Percentiles rank a stretch among this genome's conserved stretches.
phyloP scores from a whole-genome alignment of 1,140 invertebrate genomes.

The Drepana arcuata region DNA sequence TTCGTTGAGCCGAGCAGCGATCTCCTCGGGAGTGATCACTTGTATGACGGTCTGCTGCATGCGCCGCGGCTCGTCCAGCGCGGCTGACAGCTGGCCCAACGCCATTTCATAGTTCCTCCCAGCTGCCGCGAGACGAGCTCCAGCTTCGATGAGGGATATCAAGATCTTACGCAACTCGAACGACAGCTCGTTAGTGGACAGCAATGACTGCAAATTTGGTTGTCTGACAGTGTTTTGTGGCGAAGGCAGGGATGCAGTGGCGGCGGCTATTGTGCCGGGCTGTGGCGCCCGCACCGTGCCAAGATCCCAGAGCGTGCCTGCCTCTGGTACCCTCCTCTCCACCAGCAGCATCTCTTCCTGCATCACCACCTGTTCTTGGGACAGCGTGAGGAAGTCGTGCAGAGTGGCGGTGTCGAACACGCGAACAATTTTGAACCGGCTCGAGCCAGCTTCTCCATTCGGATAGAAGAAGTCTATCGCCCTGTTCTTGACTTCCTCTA shows the following conservation, averaged over 20 bases:
- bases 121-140: constrained; percentile 45
- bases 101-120: constrained; percentile 48
- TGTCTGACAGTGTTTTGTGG: constrained; percentile 32
- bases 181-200: constrained; percentile 55
- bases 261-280: constrained; percentile 40
- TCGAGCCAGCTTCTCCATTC: constrained; percentile 35
- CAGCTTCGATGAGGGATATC: constrained; percentile 56
- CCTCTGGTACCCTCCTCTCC: constrained; percentile 42
- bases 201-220: constrained; percentile 48
- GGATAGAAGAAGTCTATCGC: constrained; percentile 56
- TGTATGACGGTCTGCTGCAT: constrained; percentile 30
- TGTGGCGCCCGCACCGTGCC: constrained; percentile 48
- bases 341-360: constrained; percentile 50
- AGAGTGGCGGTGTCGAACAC: constrained; percentile 43
- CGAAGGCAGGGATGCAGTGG: constrained; percentile 42
- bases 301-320: constrained; percentile 50
- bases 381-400: constrained; percentile 46
- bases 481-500: constrained; percentile 51
- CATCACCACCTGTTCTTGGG: constrained; percentile 41
- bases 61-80: constrained; percentile 39
- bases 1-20: constrained; percentile 29
- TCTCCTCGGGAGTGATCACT: constrained; percentile 54
- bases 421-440: constrained; percentile 46
- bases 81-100: constrained; percentile 42
- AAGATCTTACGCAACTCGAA: constrained; percentile 52